These are phyloP conservation scores for Frieseomelitta varia DNA, from an alignment of 1,140 invertebrate species.

Conservation along the genomic window DNA sequence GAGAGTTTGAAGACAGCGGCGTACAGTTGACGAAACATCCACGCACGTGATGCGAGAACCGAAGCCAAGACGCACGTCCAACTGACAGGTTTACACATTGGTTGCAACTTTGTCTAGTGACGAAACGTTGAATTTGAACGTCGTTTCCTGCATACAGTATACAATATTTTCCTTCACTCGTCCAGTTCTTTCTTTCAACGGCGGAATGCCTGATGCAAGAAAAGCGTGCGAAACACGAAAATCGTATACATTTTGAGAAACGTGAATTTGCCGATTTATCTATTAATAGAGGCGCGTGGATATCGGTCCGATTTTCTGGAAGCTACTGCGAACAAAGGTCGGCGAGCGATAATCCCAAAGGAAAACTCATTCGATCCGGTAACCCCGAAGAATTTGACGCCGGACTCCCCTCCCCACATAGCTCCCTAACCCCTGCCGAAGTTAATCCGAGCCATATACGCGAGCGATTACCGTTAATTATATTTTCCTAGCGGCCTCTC, in stretches of 20 bases:
- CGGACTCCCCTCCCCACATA: conserved; percentile 15
- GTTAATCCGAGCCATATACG: conserved; percentile 82
- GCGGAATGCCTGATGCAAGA: too few relatives aligned
- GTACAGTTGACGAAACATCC: background rate
- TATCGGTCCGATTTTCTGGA: conserved; percentile 50
- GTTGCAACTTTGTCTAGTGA: background rate
- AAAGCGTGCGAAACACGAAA: too few relatives aligned
- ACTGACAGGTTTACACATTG: background rate
- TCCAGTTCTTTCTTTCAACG: background rate
- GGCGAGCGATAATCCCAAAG: conserved; percentile 60
- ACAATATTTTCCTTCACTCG: background rate
- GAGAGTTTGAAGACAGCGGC: background rate
- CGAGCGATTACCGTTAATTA: conserved; percentile 82
- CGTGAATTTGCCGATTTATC: too few relatives aligned
- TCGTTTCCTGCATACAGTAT: background rate
- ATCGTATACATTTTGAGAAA: too few relatives aligned
- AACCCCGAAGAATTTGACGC: conserved; percentile 76
- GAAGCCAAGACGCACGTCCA: background rate
- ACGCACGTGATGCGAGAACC: background rate
- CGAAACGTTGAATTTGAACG: background rate
- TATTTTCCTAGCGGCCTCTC: conserved; percentile 77
- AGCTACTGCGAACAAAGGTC: conserved; percentile 5
- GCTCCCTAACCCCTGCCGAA: conserved; percentile 52
- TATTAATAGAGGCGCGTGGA: too few relatives aligned
- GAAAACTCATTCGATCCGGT: conserved; percentile 67